These are phyloP conservation scores for Alfaro cultratus DNA, from an alignment of 2,797 vertebrate species.

Conservation along the genomic window DNA sequence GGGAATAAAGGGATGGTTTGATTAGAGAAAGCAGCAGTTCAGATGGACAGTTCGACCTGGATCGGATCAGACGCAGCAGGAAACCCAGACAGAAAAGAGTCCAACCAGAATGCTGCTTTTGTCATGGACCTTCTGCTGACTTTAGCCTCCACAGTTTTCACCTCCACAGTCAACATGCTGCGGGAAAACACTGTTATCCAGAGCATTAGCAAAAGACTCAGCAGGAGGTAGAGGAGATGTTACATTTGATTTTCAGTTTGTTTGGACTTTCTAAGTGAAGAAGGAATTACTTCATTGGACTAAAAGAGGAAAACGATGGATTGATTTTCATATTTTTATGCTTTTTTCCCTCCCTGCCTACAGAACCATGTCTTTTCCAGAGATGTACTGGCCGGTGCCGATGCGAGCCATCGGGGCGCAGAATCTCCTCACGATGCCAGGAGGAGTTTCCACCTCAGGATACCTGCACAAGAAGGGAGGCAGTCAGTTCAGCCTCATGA, in stretches of 20 bases:
- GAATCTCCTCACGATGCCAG: constrained; percentile 97
- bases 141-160: constrained; percentile 36
- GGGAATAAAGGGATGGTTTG: constrained; percentile 10
- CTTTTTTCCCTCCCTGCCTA: neutral
- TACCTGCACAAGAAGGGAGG: constrained; percentile 98
- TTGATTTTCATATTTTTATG: neutral
- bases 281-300: neutral
- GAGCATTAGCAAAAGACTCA: constrained; percentile 54
- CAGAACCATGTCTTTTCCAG: constrained; percentile 89
- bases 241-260: no score
- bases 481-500: constrained; percentile 93
- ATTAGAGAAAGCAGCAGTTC: constrained; percentile 18
- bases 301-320: neutral
- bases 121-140: constrained; percentile 46
- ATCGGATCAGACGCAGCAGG: constrained; percentile 19
- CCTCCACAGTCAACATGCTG: constrained; percentile 52
- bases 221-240: constrained; percentile 51
- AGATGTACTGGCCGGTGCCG: constrained; percentile 90
- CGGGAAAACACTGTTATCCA: constrained; percentile 51
- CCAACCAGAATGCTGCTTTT: neutral
- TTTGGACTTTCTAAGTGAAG: neutral
- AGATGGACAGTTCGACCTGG: neutral
- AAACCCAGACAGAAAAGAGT: constrained; percentile 3
- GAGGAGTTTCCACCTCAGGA: constrained; percentile 88
- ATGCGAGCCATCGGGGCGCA: constrained; percentile 98